A percentile compares a stretch with the other conserved stretches of the same genome.
Evolutionary conservation across 2,113 vertebrate species (phyloP).

Genomic region (Neodontobutis hainanensis): DNA sequence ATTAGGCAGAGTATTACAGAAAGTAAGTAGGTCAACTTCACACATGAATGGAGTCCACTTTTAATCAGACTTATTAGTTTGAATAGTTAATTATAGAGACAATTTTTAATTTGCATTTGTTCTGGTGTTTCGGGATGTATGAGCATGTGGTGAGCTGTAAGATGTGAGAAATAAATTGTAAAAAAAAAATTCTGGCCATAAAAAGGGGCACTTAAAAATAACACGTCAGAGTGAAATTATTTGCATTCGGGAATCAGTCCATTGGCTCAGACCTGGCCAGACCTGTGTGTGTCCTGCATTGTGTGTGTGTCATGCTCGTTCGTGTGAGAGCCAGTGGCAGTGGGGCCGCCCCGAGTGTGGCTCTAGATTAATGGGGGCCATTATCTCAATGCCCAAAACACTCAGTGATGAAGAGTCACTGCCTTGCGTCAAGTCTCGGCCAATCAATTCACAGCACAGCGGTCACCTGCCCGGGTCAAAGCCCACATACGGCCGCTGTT

Average conservation of each 20-base stretch:
- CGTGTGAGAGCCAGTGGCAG: slow-evolving; percentile 31
- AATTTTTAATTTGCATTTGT: not conserved
- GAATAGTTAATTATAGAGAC: not conserved
- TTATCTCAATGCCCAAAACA: slow-evolving; percentile 79
- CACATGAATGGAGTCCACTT: not conserved
- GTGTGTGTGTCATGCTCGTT: slow-evolving; percentile 24
- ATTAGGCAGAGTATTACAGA: not conserved
- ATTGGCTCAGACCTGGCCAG: slow-evolving; percentile 38
- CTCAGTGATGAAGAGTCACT: slow-evolving; percentile 77
- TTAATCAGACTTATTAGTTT: not conserved
- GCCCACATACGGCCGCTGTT: slow-evolving; percentile 57
- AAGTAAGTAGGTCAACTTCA: not conserved
- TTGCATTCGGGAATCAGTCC: slow-evolving; percentile 35
- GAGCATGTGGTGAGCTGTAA: not conserved
- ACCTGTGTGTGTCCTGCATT: slow-evolving; percentile 26
- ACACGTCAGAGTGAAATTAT: slow-evolving; percentile 9
- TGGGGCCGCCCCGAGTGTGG: slow-evolving; percentile 55
- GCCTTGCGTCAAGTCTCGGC: slow-evolving; percentile 65
- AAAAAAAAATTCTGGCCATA: not conserved
- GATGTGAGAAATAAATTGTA: not conserved
- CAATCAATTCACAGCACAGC: slow-evolving; percentile 74
- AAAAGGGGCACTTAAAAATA: not conserved
- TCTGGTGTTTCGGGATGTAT: not conserved
- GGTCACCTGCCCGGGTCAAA: slow-evolving; percentile 70
- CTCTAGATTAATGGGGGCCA: slow-evolving; percentile 77